Conservation (phyloP, 2,888 invertebrate genomes). For the Coremacera marginata region DNA sequence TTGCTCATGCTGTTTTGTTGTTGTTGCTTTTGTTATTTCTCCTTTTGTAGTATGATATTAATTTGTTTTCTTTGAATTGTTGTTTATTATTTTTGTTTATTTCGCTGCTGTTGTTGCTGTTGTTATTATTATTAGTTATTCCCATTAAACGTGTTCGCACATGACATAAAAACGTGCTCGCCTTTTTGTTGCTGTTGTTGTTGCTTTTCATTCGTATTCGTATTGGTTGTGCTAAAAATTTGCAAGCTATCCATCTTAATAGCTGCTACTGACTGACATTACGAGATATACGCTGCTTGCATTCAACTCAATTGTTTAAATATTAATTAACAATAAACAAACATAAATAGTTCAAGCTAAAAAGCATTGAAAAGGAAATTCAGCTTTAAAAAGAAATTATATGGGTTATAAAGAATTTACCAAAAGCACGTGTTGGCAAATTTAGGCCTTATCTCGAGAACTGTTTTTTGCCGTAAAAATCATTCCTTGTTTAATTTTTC, state of each 20-base stretch:
- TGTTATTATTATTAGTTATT: not conserved
- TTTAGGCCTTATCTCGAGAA: too few species aligned
- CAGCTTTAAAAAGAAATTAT: too few species aligned
- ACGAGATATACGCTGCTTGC: not conserved
- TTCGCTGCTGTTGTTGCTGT: not conserved
- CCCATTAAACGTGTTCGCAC: conserved; percentile 30
- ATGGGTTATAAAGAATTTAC: too few species aligned
- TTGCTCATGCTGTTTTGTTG: conserved; percentile 18
- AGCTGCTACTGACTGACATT: not conserved
- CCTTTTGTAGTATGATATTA: not conserved
- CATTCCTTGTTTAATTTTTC: too few species aligned
- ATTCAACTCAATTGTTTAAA: not conserved
- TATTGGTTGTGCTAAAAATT: not conserved
- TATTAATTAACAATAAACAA: not conserved
- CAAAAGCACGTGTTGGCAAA: too few species aligned
- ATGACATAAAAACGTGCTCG: conserved; percentile 42
- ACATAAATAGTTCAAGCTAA: too few species aligned
- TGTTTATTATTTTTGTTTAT: not conserved
- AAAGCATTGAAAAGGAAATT: too few species aligned
- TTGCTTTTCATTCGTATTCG: too few species aligned
- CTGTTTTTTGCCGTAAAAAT: too few species aligned
- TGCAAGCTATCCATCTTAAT: not conserved
- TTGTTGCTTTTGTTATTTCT: conserved; percentile 16
- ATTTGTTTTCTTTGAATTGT: not conserved
- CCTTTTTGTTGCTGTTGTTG: not conserved